These are phyloP conservation scores for Gobius niger DNA, from an alignment of 2,113 vertebrate genomes.

Conservation along the genomic window DNA sequence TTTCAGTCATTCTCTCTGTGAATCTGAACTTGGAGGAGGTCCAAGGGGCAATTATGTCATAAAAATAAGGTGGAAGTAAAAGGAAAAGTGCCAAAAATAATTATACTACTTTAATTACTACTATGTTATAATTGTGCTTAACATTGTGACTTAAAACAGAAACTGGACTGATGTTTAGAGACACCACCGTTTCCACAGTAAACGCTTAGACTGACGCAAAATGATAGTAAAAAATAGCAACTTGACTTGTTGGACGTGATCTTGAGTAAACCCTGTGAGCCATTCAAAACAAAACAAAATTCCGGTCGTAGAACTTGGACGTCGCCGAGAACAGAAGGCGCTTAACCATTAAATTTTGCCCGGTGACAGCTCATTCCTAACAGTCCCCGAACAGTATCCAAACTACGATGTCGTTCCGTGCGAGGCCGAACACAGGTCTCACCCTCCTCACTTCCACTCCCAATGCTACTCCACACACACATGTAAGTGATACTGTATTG, in stretches of 20 bases:
- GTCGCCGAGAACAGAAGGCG: conserved; percentile 15
- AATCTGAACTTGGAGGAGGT: conserved; percentile 59
- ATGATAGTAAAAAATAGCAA: background rate
- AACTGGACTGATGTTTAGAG: no score
- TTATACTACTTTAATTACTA: no score
- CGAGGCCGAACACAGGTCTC: conserved; percentile 36
- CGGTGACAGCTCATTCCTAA: conserved; percentile 56
- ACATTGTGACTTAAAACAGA: no score
- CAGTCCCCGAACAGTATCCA: conserved; percentile 53
- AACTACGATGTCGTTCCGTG: conserved; percentile 44
- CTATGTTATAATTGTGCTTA: no score
- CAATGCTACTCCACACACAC: conserved; percentile 47
- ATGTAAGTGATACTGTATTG: conserved; percentile 57
- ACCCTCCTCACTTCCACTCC: conserved; percentile 37
- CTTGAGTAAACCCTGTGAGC: conserved; percentile 39
- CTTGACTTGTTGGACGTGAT: conserved; percentile 31
- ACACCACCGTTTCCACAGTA: no score
- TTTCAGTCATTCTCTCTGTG: conserved; percentile 54
- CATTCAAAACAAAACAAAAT: conserved; percentile 52
- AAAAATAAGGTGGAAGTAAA: background rate
- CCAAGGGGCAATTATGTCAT: background rate
- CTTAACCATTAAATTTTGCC: conserved; percentile 39
- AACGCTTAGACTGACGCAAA: background rate
- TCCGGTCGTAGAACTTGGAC: conserved; percentile 43
- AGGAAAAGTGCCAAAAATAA: background rate